Percentiles rank a stretch among this genome's conserved stretches.
Evolutionary conservation across 1,140 invertebrate genomes (phyloP).

Genomic region (Hydropsyche tenuis): DNA sequence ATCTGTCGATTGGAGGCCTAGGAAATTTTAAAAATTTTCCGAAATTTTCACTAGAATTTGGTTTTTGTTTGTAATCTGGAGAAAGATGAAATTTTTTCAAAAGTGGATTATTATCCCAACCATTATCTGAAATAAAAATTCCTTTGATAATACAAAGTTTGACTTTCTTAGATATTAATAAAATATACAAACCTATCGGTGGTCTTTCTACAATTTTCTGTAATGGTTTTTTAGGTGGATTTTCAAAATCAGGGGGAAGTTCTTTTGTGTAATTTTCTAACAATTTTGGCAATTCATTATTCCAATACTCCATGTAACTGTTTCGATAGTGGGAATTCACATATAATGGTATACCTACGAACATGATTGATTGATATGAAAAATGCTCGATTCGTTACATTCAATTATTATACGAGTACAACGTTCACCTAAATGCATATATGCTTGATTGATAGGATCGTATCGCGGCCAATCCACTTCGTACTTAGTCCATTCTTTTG

Average conservation of each 20-base stretch:
- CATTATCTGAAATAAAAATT: too few relatives aligned
- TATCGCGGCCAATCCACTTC: constrained; percentile 83
- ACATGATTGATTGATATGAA: too few relatives aligned
- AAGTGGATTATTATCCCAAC: constrained; percentile 53
- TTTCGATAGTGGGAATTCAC: constrained; percentile 69
- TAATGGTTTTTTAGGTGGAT: constrained; percentile 41
- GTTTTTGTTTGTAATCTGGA: constrained; percentile 12
- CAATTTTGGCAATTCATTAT: constrained; percentile 70
- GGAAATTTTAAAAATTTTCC: constrained; percentile 51
- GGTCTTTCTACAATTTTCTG: constrained; percentile 52
- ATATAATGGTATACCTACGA: constrained; percentile 70
- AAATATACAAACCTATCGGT: too few relatives aligned
- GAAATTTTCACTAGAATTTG: constrained; percentile 48
- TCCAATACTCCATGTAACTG: constrained; percentile 76
- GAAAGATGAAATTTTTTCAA: constrained; percentile 50
- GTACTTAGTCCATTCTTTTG: constrained; percentile 70
- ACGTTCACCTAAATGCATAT: constrained; percentile 76
- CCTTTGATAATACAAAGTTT: too few relatives aligned
- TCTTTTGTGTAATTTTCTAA: constrained; percentile 51
- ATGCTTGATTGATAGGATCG: constrained; percentile 72
- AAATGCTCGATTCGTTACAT: too few relatives aligned
- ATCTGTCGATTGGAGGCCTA: background rate
- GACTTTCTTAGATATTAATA: too few relatives aligned
- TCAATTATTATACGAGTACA: constrained; percentile 3
- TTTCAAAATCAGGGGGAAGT: constrained; percentile 32